phyloP scores from a whole-genome alignment of 2,888 invertebrate genomes.

The Epsilonema sp. region DNA sequence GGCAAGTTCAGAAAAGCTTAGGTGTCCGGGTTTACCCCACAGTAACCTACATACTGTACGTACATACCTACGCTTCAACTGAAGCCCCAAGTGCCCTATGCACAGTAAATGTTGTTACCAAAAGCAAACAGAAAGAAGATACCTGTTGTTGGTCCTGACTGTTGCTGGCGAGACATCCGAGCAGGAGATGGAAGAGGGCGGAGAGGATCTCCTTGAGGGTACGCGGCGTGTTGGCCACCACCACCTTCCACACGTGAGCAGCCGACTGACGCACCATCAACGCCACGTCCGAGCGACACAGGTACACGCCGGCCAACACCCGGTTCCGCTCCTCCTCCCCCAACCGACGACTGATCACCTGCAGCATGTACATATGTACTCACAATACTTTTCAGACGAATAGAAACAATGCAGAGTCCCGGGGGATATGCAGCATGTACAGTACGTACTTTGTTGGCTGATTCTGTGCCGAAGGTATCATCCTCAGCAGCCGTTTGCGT shows the following conservation, averaged over 20 bases:
- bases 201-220: constrained; percentile 86
- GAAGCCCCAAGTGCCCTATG: too few species aligned
- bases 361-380: too few species aligned
- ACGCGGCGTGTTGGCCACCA: constrained; percentile 89
- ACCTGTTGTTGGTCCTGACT: constrained; percentile 83
- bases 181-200: constrained; percentile 66
- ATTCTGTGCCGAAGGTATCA: constrained; percentile 95
- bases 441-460: too few species aligned
- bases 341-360: constrained; percentile 61
- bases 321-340: constrained; percentile 73
- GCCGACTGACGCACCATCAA: constrained; percentile 91
- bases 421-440: too few species aligned
- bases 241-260: constrained; percentile 96
- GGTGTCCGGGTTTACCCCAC: too few species aligned
- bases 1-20: too few species aligned
- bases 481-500: constrained; percentile 95
- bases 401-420: too few species aligned
- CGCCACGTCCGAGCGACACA: constrained; percentile 90
- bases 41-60: too few species aligned
- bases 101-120: too few species aligned
- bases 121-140: too few species aligned
- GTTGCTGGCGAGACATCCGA: constrained; percentile 83
- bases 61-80: too few species aligned
- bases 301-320: constrained; percentile 79
- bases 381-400: too few species aligned